A percentile compares a stretch with the other conserved stretches of the same genome.
phyloP scores from a whole-genome alignment of 2,888 invertebrate species.

The Trypoxylon attenuatum region DNA sequence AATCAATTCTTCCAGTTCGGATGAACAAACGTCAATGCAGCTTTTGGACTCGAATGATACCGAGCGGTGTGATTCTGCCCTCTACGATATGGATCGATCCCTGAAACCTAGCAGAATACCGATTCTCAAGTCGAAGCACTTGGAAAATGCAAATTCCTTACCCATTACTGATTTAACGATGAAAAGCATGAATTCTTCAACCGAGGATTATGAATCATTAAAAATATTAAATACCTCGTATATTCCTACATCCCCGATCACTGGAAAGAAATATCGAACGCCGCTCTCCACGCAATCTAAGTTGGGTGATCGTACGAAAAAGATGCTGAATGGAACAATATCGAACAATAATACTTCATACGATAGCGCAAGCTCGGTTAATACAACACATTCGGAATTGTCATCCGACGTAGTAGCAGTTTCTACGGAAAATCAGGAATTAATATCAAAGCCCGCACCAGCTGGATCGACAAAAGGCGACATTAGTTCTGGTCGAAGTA shows the following conservation, averaged over 20 bases:
- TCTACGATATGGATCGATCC: constrained; percentile 53
- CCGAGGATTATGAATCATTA: constrained; percentile 53
- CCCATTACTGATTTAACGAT: constrained; percentile 58
- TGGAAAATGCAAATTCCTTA: constrained; percentile 49
- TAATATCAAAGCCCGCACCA: constrained; percentile 3
- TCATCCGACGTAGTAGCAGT: constrained; percentile 21
- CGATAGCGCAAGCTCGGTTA: constrained; percentile 25
- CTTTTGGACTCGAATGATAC: constrained; percentile 20
- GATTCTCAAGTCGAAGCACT: constrained; percentile 60
- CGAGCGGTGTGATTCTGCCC: too few relatives aligned
- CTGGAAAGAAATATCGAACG: constrained; percentile 69
- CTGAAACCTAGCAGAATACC: constrained; percentile 68
- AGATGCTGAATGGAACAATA: constrained; percentile 52
- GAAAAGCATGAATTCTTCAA: constrained; percentile 50
- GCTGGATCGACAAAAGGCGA: constrained; percentile 46
- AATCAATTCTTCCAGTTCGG: constrained; percentile 6
- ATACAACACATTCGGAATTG: constrained; percentile 16
- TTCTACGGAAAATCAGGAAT: constrained; percentile 20
- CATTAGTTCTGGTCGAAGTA: constrained; percentile 53
- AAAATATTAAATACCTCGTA: constrained; percentile 46
- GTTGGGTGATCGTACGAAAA: constrained; percentile 55
- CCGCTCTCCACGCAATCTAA: constrained; percentile 61
- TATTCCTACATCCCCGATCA: constrained; percentile 67
- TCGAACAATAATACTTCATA: constrained; percentile 46
- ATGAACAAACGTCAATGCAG: constrained; percentile 16